Percentiles rank a stretch among this genome's conserved stretches.
These are phyloP conservation scores for Plestiodon gilberti DNA, from an alignment of 2,113 vertebrate species.

Conservation along the genomic window DNA sequence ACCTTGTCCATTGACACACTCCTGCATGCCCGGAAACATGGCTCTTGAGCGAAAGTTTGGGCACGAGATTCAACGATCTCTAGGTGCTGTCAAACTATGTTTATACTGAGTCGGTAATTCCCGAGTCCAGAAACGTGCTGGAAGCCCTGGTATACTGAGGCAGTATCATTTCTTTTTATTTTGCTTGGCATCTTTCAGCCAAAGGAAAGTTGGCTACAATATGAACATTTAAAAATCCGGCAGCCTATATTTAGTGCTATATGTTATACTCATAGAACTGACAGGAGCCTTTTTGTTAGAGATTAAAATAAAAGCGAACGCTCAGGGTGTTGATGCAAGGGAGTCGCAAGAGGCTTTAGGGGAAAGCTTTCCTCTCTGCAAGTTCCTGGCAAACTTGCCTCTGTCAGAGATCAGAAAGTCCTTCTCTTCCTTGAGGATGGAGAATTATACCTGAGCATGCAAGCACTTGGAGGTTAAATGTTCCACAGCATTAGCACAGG, in stretches of 20 bases:
- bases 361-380: not conserved
- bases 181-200: conserved; percentile 16
- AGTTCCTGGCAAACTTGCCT: not conserved
- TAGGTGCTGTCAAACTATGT: not conserved
- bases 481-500: not conserved
- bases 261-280: not conserved
- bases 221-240: not conserved
- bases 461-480: not conserved
- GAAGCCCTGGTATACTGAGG: not conserved
- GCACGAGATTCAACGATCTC: not conserved
- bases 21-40: not conserved
- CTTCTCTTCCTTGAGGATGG: not conserved
- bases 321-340: not conserved
- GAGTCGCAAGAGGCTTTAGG: not conserved
- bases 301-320: not conserved
- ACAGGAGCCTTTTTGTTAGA: not conserved
- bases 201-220: not conserved
- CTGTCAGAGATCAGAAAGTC: not conserved
- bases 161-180: conserved; percentile 1
- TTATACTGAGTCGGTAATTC: not conserved
- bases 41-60: not conserved
- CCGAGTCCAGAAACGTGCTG: not conserved
- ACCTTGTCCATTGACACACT: not conserved
- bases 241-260: not conserved
- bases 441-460: not conserved